Base-by-base conservation (phyloP, 2,888 invertebrate genomes). In the Cephalotes varians region DNA sequence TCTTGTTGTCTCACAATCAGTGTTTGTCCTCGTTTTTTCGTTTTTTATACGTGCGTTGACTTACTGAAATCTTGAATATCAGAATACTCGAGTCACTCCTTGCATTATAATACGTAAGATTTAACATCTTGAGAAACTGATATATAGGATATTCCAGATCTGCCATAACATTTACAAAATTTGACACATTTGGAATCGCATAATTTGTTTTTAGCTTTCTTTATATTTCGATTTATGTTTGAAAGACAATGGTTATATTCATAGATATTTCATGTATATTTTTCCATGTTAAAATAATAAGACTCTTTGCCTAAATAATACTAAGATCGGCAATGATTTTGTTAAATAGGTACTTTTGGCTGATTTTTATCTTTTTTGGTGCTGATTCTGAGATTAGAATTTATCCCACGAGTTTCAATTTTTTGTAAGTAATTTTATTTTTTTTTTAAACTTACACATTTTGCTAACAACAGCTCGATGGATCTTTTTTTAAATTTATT, bases 11-110 rank as follows among this genome's bases (percentile, higher is more conserved):
- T 18, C 25, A n/a, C n/a, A n/a, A n/a, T n/a, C n/a, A 18, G 12
- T 58, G 3, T 58, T n/a, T 79, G 25, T 44, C 18, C n/a, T 28
- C 3, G 21, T 79, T 12, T 69, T 21, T 51, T 1, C 47, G 6
- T 62, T 74, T 74, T 62, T 62, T 10, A n/a, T 74, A 73, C 47
- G 62, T 25, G 74, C 47, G 4, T 60, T 3, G 47, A 74, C 62
- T 74, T 34, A 49, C 21, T 60, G 34, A 74, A 73, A 74, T 62
- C 10, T 47, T 34, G 62, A 34, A 40, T 44, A 40, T 72, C 9
- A 72, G 12, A 34, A 47, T 60, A 15, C 21, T 44, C 31, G 21
- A 31, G 31, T 60, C 10, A 21, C 44, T 73, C 5, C 10, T n/a
- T 34, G 47, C 15, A 49, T 49, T 62, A 49, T 49, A 37, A 49